A percentile compares a stretch with the other conserved stretches of the same genome.
These are phyloP conservation scores for Hydrolagus colliei DNA, from an alignment of 2,797 vertebrate species.

Conservation along the genomic window DNA sequence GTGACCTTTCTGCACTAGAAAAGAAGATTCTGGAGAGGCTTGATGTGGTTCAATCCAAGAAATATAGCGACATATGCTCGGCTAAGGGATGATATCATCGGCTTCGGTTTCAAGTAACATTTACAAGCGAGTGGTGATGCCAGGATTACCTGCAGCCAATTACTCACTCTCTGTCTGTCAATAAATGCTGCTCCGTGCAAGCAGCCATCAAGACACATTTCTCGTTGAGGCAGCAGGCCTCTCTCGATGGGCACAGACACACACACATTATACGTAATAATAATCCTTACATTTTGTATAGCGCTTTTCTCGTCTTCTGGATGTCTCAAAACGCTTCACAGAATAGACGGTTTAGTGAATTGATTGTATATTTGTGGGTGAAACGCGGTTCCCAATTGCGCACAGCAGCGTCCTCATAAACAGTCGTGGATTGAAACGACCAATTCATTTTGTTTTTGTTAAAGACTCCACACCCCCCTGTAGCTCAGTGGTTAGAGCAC, in stretches of 20 bases:
- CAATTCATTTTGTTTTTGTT: too few relatives aligned
- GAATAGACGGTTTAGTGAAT: too few relatives aligned
- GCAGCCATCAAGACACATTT: neutral
- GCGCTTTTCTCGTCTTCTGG: too few relatives aligned
- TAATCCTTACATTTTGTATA: too few relatives aligned
- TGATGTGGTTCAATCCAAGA: neutral
- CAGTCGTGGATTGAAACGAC: too few relatives aligned
- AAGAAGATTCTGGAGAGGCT: neutral
- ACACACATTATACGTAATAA: neutral
- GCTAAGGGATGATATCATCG: neutral
- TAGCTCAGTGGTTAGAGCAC: too few relatives aligned
- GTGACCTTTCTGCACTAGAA: too few relatives aligned
- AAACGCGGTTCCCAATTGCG: too few relatives aligned
- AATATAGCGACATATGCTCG: neutral
- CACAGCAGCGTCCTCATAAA: too few relatives aligned
- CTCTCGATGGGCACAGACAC: neutral
- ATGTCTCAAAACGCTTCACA: too few relatives aligned
- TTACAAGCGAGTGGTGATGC: neutral
- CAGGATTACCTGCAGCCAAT: neutral
- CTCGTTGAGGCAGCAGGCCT: neutral
- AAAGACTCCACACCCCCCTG: too few relatives aligned
- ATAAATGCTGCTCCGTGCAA: neutral
- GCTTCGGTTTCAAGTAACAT: neutral
- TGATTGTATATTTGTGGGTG: too few relatives aligned
- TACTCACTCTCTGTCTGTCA: neutral